phyloP scores from a whole-genome alignment of 2,888 invertebrate species.

The Melinopterus prodromus region DNA sequence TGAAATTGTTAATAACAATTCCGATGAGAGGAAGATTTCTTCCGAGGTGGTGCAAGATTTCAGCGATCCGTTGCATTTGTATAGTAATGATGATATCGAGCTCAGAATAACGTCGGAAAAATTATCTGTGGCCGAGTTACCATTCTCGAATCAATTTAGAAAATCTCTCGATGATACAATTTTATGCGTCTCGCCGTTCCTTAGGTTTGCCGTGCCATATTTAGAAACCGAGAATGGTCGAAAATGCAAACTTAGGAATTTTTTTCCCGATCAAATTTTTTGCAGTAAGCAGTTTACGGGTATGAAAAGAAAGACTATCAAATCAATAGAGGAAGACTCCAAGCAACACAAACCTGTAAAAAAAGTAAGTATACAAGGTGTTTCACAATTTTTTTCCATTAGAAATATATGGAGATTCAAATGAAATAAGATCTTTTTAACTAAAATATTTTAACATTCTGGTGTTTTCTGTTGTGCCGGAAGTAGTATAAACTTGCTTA shows the following conservation, averaged over 20 bases:
- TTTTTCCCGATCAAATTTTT: constrained; percentile 77
- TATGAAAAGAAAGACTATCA: constrained; percentile 45
- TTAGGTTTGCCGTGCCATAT: constrained; percentile 86
- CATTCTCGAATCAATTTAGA: constrained; percentile 74
- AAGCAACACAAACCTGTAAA: constrained; percentile 26
- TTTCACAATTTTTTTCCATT: too few species aligned
- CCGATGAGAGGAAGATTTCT: constrained; percentile 54
- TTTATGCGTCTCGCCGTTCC: constrained; percentile 86
- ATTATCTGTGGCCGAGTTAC: constrained; percentile 66
- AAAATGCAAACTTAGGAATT: constrained; percentile 75
- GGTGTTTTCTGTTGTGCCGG: too few species aligned
- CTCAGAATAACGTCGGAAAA: constrained; percentile 55
- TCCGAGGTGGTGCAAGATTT: constrained; percentile 74
- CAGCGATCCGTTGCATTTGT: constrained; percentile 79
- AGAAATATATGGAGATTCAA: too few species aligned
- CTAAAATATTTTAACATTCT: too few species aligned
- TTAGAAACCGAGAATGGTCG: constrained; percentile 86
- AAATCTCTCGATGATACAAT: constrained; percentile 78
- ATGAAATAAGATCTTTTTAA: too few species aligned
- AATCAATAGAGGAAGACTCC: constrained; percentile 42
- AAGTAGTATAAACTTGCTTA: too few species aligned
- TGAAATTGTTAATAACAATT: constrained; percentile 12
- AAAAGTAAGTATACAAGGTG: constrained; percentile 31
- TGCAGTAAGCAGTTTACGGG: constrained; percentile 70
- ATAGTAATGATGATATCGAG: constrained; percentile 48